Evolutionary conservation across 2,888 invertebrate genomes (phyloP).

Genomic region (Tenodera sinensis): DNA sequence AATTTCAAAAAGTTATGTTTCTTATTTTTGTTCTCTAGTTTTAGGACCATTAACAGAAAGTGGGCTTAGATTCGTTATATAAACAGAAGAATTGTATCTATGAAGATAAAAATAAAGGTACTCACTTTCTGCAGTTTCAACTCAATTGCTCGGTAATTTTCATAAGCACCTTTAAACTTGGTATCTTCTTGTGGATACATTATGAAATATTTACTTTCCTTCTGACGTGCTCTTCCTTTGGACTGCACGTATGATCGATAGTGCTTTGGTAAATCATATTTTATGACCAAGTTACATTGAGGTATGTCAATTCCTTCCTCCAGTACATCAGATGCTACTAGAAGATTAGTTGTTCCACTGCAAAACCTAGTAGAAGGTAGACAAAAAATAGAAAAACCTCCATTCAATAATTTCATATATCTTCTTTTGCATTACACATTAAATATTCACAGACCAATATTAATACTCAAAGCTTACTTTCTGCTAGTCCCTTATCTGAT

Average conservation of each 20-base stretch:
- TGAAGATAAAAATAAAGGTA: slow-evolving; percentile 23
- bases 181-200: slow-evolving; percentile 46
- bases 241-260: slow-evolving; percentile 85
- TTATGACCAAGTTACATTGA: slow-evolving; percentile 73
- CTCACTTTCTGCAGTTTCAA: slow-evolving; percentile 36
- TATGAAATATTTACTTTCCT: slow-evolving; percentile 58
- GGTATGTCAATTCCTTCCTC: slow-evolving; percentile 90
- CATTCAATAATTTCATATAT: neutral
- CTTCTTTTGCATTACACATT: neutral
- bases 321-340: slow-evolving; percentile 74
- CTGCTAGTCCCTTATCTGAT: neutral
- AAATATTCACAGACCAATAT: neutral
- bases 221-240: slow-evolving; percentile 60
- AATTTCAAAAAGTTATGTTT: too few relatives aligned
- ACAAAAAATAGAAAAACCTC: neutral
- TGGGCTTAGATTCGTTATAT: too few relatives aligned
- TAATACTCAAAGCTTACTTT: neutral
- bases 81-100: too few relatives aligned
- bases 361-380: slow-evolving; percentile 49
- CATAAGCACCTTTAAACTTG: slow-evolving; percentile 34
- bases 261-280: slow-evolving; percentile 66
- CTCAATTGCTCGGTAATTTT: slow-evolving; percentile 16
- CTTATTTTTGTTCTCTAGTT: too few relatives aligned
- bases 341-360: slow-evolving; percentile 57
- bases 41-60: too few relatives aligned